Percentiles rank a stretch among this genome's conserved stretches.
Conservation (phyloP, 2,888 invertebrate species). For the Neocrepidodera transversa region DNA sequence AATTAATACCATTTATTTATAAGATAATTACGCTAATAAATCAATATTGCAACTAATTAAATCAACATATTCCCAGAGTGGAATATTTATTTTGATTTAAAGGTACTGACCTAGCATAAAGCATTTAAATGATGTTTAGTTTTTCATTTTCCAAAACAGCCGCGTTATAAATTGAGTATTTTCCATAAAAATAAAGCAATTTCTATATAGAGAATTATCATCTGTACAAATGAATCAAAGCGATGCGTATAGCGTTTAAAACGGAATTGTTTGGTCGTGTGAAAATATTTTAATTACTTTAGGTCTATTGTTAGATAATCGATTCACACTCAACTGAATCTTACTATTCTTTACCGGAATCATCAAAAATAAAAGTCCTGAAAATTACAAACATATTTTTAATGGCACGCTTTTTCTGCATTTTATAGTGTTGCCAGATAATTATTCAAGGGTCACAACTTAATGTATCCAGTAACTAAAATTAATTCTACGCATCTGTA, state of each 20-base stretch:
- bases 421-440: no score
- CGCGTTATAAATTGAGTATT: slow-evolving; percentile 4
- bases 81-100: slow-evolving; percentile 1
- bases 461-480: no score
- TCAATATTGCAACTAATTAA: background rate
- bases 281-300: slow-evolving; percentile 16
- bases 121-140: background rate
- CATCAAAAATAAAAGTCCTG: background rate
- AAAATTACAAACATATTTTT: background rate
- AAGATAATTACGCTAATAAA: background rate
- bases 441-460: no score
- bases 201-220: background rate
- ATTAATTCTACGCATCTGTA: no score
- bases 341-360: background rate
- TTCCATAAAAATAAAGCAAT: background rate
- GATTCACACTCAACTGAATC: slow-evolving; percentile 11
- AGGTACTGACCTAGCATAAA: background rate
- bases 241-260: background rate
- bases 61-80: no score
- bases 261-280: slow-evolving; percentile 10
- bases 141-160: background rate
- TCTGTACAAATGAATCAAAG: background rate
- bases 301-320: slow-evolving; percentile 14
- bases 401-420: no score
- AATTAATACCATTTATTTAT: no score